Base-by-base conservation (phyloP, 53 echinoderm and acorn worm species). In the Apostichopus leukothele region DNA sequence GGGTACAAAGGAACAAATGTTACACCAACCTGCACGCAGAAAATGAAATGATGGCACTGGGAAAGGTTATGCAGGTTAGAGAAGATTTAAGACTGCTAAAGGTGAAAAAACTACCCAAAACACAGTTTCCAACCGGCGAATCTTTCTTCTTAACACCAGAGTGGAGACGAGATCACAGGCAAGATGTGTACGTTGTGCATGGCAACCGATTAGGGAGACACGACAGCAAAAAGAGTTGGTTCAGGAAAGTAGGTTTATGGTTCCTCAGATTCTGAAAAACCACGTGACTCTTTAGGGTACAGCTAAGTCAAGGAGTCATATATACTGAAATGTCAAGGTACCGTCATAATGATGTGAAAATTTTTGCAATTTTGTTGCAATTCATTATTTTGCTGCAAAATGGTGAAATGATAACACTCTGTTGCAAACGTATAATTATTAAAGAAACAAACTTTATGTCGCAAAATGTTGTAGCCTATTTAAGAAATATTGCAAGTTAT, bases 51-150 rank as follows among this genome's bases (percentile, higher is more conserved):
- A 71, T 55, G 16, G 87, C 91, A 12, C 23, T 91, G 50, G 75
- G 66, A n/a, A 67, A 26, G 54, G 91, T 91, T 8, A 91, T 91
- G 88, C 50, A 80, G 8, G 79, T 54, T 1, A 78, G 57, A 18
- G 68, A 87, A 22, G 26, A 88, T 51, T 87, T 71, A 53, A 52
- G 79, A 50, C 27, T 54, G 8, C 39, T 91, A 18, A 67, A 39
- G 11, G 91, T 91, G 67, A 91, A 60, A 26, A 87, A 79, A 14
- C 74, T 91, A 18, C 78, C 86, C 26, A 54, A 79, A 53, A 91
- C 74, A 5, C 79, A 87, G 18, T 90, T 90, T 60, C 91, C 91
- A 9, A 91, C 91, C 1, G 91, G 90, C 21, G 87, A 91, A 73
- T 91, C 91, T 22, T 79, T 73, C 63, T 88, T 91, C 75, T 54